Conservation (phyloP, 2,888 invertebrate species). For the Pachliopta kotzebuea region DNA sequence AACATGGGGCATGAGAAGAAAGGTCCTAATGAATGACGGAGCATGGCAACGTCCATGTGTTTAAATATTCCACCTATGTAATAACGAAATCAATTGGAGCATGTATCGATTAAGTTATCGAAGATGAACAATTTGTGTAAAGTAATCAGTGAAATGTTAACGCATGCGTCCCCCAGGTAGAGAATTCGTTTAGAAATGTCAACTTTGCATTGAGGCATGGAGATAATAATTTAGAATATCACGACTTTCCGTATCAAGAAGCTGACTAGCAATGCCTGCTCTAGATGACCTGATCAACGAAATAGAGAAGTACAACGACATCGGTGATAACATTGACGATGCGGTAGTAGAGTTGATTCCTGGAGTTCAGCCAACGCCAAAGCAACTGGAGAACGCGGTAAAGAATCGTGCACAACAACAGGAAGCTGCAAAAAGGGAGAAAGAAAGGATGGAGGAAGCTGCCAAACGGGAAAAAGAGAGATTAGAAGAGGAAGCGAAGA, state of each 20-base stretch:
- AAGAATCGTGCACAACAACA: conserved; percentile 37
- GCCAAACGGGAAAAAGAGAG: conserved; percentile 33
- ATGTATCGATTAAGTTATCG: background rate
- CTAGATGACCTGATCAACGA: conserved; percentile 92
- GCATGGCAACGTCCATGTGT: conserved; percentile 17
- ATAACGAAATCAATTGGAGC: conserved; percentile 1
- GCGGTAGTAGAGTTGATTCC: conserved; percentile 92
- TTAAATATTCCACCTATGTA: conserved; percentile 10
- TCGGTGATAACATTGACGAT: conserved; percentile 95
- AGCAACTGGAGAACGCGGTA: conserved; percentile 51
- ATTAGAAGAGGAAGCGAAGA: conserved; percentile 37
- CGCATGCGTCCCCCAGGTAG: conserved; percentile 37
- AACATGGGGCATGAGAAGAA: conserved; percentile 60
- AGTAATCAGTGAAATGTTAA: conserved; percentile 34
- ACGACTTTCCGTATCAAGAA: conserved; percentile 27
- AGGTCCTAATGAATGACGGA: conserved; percentile 45
- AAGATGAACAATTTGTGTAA: conserved; percentile 16
- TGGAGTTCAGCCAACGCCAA: conserved; percentile 73
- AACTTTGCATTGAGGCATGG: conserved; percentile 29
- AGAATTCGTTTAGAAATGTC: conserved; percentile 11
- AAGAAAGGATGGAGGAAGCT: conserved; percentile 44
- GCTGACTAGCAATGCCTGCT: conserved; percentile 49
- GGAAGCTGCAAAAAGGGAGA: conserved; percentile 41
- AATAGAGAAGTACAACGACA: conserved; percentile 95
- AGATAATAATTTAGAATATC: background rate